Base-by-base conservation (phyloP, 1,140 invertebrate species). In the Drosophila persimilis region DNA sequence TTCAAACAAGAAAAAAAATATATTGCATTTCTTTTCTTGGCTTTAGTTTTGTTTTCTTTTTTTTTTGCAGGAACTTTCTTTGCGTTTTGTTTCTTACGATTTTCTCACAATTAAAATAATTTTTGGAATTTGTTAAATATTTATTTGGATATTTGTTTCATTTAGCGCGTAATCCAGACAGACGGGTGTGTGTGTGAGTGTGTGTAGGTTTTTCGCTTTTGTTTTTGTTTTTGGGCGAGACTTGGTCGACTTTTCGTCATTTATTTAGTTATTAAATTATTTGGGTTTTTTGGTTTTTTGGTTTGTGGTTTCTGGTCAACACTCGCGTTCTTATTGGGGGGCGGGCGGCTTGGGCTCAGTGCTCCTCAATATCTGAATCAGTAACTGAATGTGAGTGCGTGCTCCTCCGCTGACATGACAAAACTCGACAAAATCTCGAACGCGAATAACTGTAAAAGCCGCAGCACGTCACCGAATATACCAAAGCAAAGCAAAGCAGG, bases 361-460 rank as follows among this genome's bases (percentile, higher is more conserved):
- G 60, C 44, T 50, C 46, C 24, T 26, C 17, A 69, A 24, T 56
- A 24, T 44, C 41, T 63, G 39, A 53, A 44, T 60, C 63, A 44
- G 45, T 60, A 63, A 24, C 56, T 39, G 61, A 57, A 60, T 76
- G 45, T 44, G 62, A 57, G 45, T 44, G 62, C 54, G 43, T 47
- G 59, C 80, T 86, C 73, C 69, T 79, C 80, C 73, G 72, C 81
- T 81, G 90, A 90, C 80, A 90, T 90, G 86, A 91, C 90, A 91
- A 91, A 90, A 90, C 90, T 90, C 80, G 90, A 90, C 90, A 91
- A 91, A 86, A 90, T 90, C 90, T 91, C 79, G 84, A 90, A 91
- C 80, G 90, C 90, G 90, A 91, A 88, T 91, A 91, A 91, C 90
- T 90, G 90, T 91, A 91, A 91, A 90, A 83, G 81, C 84, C 76